phyloP scores from a whole-genome alignment of 2,113 vertebrate species.

The Bubo bubo region DNA sequence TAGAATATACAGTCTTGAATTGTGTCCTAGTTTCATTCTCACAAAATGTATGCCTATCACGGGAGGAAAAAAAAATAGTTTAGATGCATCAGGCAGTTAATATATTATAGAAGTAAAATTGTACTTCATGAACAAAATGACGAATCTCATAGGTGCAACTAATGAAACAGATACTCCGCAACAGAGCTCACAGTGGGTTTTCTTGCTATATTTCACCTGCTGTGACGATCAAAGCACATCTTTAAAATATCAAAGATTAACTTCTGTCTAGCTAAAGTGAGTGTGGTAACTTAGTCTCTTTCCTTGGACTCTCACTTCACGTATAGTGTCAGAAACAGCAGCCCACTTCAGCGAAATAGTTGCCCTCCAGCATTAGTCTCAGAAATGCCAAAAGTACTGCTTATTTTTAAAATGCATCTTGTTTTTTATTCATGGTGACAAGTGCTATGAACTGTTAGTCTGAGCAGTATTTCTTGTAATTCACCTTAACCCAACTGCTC shows the following conservation, averaged over 20 bases:
- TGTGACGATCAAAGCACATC: background rate
- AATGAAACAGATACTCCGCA: background rate
- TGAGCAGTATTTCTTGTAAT: conserved; percentile 25
- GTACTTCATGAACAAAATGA: background rate
- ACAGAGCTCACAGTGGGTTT: background rate
- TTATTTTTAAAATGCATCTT: background rate
- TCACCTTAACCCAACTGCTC: background rate
- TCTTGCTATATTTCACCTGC: background rate
- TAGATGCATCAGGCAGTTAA: background rate
- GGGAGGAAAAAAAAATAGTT: background rate
- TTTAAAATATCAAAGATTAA: background rate
- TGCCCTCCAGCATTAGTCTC: conserved; percentile 2
- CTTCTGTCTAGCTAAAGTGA: background rate
- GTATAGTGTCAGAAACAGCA: background rate
- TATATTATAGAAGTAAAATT: background rate
- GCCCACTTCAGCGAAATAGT: background rate
- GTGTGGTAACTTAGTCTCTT: background rate
- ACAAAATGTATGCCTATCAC: background rate
- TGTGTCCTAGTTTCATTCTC: background rate
- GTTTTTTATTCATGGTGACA: conserved; percentile 14
- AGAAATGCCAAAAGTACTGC: conserved; percentile 24
- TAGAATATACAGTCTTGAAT: background rate
- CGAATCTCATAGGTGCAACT: background rate
- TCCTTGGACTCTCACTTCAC: background rate
- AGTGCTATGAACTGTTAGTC: conserved; percentile 15